Percentiles rank a stretch among this genome's conserved stretches.
Evolutionary conservation across 2,888 invertebrate species (phyloP).

Genomic region (Cabera pusaria): DNA sequence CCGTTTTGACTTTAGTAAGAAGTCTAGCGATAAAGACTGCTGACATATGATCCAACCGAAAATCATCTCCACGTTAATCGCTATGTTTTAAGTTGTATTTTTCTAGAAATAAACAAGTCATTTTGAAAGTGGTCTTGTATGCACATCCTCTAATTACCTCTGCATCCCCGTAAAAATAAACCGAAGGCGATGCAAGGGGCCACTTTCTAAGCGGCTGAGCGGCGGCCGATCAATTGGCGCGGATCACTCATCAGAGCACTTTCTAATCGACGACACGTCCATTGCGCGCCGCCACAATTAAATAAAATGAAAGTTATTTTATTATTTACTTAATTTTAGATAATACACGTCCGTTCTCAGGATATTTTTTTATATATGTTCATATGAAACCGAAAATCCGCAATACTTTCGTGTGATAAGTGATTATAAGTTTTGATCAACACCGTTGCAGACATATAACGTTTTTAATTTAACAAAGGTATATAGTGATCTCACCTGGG

Average conservation of each 20-base stretch:
- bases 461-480: too few species aligned
- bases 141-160: conserved; percentile 63
- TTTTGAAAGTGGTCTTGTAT: conserved; percentile 15
- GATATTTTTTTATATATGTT: too few species aligned
- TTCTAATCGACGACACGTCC: conserved; percentile 70
- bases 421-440: too few species aligned
- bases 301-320: conserved; percentile 47
- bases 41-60: too few species aligned
- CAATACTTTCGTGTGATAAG: too few species aligned
- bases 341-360: too few species aligned
- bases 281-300: conserved; percentile 61
- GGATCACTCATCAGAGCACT: conserved; percentile 79
- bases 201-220: conserved; percentile 75
- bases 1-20: too few species aligned
- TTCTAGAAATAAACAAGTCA: not conserved
- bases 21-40: too few species aligned
- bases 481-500: not conserved
- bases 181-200: conserved; percentile 54
- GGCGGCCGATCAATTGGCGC: conserved; percentile 73
- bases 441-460: too few species aligned
- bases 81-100: not conserved
- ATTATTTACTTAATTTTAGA: conserved; percentile 21
- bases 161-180: conserved; percentile 66
- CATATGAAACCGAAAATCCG: too few species aligned
- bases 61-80: too few species aligned